Evolutionary conservation across 2,888 invertebrate genomes (phyloP).

Genomic region (Congeria kusceri): DNA sequence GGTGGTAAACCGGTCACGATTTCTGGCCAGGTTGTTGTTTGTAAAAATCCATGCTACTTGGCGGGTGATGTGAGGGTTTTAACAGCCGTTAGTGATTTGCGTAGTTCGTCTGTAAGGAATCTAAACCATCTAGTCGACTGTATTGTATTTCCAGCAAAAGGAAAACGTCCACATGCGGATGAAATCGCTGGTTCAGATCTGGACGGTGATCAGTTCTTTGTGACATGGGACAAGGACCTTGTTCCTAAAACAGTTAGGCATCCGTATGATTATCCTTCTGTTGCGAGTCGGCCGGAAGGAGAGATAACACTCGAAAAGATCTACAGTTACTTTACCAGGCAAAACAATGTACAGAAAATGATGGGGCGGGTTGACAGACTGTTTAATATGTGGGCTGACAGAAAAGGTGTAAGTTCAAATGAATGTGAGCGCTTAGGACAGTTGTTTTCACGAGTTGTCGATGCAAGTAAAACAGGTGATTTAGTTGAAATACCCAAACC

Average conservation of each 20-base stretch:
- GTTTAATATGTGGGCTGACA: slow-evolving; percentile 68
- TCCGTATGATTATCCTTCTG: slow-evolving; percentile 53
- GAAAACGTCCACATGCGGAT: slow-evolving; percentile 84
- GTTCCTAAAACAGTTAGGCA: slow-evolving; percentile 63
- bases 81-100: slow-evolving; percentile 70
- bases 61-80: slow-evolving; percentile 84
- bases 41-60: slow-evolving; percentile 85
- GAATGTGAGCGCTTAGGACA: slow-evolving; percentile 68
- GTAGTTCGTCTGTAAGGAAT: slow-evolving; percentile 8
- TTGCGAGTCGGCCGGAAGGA: not conserved
- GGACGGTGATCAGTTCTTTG: slow-evolving; percentile 85
- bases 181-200: slow-evolving; percentile 86
- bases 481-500: slow-evolving; percentile 35
- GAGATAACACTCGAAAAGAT: slow-evolving; percentile 74
- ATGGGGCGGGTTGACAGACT: slow-evolving; percentile 55
- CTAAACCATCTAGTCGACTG: slow-evolving; percentile 82
- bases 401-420: slow-evolving; percentile 71
- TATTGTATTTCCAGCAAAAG: slow-evolving; percentile 85
- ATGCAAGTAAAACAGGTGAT: slow-evolving; percentile 84
- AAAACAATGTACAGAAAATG: slow-evolving; percentile 81
- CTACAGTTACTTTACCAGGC: slow-evolving; percentile 82
- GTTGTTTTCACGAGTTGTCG: slow-evolving; percentile 75
- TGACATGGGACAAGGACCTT: slow-evolving; percentile 82
- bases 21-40: slow-evolving; percentile 81
- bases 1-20: slow-evolving; percentile 51